Evolutionary conservation across 2,888 invertebrate species (phyloP).

Genomic region (Cephus rjabovi): DNA sequence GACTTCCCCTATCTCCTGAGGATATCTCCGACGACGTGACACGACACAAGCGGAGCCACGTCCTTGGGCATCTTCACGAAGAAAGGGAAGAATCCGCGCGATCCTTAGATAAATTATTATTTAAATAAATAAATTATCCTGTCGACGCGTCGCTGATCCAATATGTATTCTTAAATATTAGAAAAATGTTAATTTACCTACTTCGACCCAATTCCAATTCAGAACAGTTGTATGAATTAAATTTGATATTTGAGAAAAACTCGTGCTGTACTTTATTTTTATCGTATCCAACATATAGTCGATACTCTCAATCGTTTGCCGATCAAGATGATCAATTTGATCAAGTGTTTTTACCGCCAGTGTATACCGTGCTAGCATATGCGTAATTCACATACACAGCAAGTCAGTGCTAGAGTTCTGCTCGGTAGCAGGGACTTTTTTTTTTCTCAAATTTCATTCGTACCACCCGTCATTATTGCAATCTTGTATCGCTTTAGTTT

Average conservation of each 20-base stretch:
- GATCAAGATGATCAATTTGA: not conserved
- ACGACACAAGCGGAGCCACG: not conserved
- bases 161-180: too few species aligned
- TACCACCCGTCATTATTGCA: not conserved
- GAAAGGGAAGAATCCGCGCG: not conserved
- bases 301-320: not conserved
- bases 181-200: not conserved
- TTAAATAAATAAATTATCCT: not conserved
- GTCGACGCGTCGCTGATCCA: too few species aligned
- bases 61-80: not conserved
- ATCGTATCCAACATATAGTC: not conserved
- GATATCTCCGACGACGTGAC: not conserved
- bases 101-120: not conserved
- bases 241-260: not conserved
- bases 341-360: not conserved
- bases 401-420: too few species aligned
- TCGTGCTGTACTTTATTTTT: not conserved
- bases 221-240: too few species aligned
- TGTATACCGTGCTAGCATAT: not conserved
- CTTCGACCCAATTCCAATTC: too few species aligned
- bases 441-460: not conserved
- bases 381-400: not conserved
- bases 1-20: not conserved
- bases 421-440: not conserved
- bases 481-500: not conserved